These are phyloP conservation scores for Python bivittatus DNA, from an alignment of 2,113 vertebrate species.

Conservation along the genomic window DNA sequence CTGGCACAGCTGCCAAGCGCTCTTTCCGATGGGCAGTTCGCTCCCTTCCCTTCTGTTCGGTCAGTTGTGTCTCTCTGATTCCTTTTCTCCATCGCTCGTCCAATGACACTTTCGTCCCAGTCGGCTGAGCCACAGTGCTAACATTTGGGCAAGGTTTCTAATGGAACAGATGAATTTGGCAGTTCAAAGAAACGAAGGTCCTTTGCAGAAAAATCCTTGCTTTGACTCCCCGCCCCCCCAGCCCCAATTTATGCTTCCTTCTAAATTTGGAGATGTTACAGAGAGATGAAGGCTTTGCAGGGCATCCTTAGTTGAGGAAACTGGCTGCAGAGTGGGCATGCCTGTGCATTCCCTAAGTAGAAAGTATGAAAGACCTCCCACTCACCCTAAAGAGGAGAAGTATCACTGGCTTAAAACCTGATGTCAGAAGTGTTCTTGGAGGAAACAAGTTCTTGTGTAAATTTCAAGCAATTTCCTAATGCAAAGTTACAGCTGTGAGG, in stretches of 20 bases:
- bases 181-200: not conserved
- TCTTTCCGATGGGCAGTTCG: not conserved
- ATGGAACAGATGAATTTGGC: not conserved
- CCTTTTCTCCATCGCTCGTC: constrained; percentile 62
- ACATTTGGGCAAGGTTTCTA: constrained; percentile 7
- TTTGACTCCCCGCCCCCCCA: constrained; percentile 53
- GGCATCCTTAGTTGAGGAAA: constrained; percentile 16
- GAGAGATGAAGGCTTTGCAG: constrained; percentile 27
- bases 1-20: not conserved
- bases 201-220: not conserved
- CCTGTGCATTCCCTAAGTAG: constrained; percentile 42
- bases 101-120: constrained; percentile 53
- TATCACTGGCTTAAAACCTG: constrained; percentile 43
- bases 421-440: constrained; percentile 18
- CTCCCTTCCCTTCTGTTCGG: constrained; percentile 50
- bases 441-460: constrained; percentile 24
- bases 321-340: constrained; percentile 44
- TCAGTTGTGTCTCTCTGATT: constrained; percentile 58
- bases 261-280: constrained; percentile 42
- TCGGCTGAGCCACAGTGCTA: constrained; percentile 53
- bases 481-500: constrained; percentile 48
- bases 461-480: constrained; percentile 66
- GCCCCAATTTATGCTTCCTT: constrained; percentile 50
- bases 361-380: not conserved
- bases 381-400: constrained; percentile 44